Evolutionary conservation across 2,888 invertebrate species (phyloP), one percentile per base, ranked within the genome.

Genomic region (Stenolophus ochropezus): DNA sequence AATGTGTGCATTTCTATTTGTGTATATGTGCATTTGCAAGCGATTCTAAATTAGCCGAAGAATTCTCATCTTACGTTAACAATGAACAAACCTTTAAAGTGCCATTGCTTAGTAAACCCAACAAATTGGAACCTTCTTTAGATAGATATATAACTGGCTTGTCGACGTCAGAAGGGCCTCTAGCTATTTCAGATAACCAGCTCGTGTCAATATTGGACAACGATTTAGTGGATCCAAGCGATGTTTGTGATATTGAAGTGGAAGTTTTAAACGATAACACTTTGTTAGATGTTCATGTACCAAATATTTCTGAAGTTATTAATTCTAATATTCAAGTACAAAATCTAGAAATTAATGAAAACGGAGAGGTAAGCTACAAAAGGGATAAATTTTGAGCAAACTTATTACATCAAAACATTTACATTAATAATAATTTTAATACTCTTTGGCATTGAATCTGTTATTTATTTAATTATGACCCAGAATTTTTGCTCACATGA

Each of bases 21-120:
- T 94, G 94, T 86, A 89, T 94, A 61, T 93, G 93, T 88, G 94
- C 94, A 53, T 93, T 94, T 88, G 92, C 93, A 23, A 93, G 94
- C 86, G 92, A 94, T 87, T 89, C 91, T 8, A 92, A 91, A 85
- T 89, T 93, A 81, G 87, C 90, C 4, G 91, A 91, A 84, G 94
- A 94, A 86, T 94, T 94, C 88, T 89, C 90, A 53, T 90, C 90
- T 86, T 93, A 91, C 84, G 90, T 93, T 42, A 91, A 90, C 84
- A 86, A 91, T 58, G 91, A 91, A 86, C 88, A 88, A 82, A 85
- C 84, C n/a, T 69, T 82, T 16, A 69, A 56, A 65, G 58, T 76
- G 21, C 61, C 81, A 14, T 25, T 69, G 33, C 75, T 76, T 69
- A 27, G 49, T 47, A 81, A 49, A 23, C 11, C 23, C 23, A 56